Evolutionary conservation across 2,888 invertebrate species (phyloP).

Genomic region (Atethmia centrago): DNA sequence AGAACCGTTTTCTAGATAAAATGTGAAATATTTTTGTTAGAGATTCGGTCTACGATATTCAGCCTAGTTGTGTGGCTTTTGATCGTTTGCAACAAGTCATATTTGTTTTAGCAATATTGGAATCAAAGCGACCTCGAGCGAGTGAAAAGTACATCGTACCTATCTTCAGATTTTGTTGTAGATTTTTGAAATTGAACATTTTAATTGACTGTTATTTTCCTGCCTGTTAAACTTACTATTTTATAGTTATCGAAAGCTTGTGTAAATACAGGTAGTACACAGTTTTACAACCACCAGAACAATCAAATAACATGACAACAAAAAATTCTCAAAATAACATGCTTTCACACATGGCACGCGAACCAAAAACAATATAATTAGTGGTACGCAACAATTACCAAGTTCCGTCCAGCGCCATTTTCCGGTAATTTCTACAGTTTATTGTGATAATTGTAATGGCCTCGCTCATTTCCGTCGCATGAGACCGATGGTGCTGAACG

Average conservation of each 20-base stretch:
- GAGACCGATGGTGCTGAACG: conserved; percentile 40
- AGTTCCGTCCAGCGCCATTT: conserved; percentile 48
- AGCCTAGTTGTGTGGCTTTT: conserved; percentile 3
- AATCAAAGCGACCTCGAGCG: not conserved
- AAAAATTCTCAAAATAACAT: conserved; percentile 10
- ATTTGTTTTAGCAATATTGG: not conserved
- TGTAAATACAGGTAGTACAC: not conserved
- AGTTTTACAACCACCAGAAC: not conserved
- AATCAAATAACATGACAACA: no score
- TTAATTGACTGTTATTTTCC: not conserved
- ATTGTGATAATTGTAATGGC: conserved; percentile 53
- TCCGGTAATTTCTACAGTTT: conserved; percentile 52
- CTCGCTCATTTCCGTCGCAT: conserved; percentile 50
- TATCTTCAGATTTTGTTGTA: not conserved
- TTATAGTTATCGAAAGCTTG: not conserved
- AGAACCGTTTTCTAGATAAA: conserved; percentile 46
- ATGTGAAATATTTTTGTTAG: conserved; percentile 31
- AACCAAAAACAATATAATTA: conserved; percentile 28
- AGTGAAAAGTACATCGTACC: not conserved
- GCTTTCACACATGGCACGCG: conserved; percentile 25
- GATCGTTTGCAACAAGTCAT: not conserved
- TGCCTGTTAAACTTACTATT: not conserved
- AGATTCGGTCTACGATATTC: conserved; percentile 3
- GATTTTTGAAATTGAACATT: not conserved
- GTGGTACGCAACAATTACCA: conserved; percentile 16